These are phyloP conservation scores for Rhinolophus ferrumequinum DNA, from an alignment of 2,113 vertebrate species.

Conservation along the genomic window DNA sequence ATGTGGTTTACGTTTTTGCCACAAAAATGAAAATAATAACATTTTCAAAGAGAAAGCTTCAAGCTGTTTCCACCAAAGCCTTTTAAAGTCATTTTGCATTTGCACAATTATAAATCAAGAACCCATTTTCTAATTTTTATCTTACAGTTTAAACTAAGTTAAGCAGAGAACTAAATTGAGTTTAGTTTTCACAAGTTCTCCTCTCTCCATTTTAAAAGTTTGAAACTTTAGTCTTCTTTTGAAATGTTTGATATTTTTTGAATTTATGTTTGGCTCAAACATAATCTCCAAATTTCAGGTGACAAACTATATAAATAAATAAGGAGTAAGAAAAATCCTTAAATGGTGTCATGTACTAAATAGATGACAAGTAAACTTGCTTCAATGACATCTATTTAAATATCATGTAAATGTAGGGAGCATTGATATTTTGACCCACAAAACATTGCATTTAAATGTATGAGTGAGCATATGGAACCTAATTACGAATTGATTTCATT, in stretches of 20 bases:
- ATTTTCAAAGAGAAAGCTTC: not conserved
- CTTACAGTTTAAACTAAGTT: not conserved
- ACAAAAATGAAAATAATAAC: not conserved
- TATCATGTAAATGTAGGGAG: not conserved
- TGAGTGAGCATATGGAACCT: not conserved
- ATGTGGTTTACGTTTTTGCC: not conserved
- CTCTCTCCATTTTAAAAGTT: not conserved
- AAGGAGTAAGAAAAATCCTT: not conserved
- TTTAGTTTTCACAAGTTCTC: not conserved
- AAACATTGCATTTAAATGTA: not conserved
- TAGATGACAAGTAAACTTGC: not conserved
- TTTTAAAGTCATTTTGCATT: not conserved
- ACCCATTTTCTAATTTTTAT: not conserved
- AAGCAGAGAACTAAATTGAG: not conserved
- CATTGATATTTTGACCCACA: not conserved
- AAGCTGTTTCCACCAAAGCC: not conserved
- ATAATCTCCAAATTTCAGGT: not conserved
- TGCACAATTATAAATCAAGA: not conserved
- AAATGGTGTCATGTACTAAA: not conserved
- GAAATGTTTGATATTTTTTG: not conserved
- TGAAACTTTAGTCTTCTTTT: not conserved
- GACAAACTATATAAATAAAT: not conserved
- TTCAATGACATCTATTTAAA: not conserved
- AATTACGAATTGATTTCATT: not conserved
- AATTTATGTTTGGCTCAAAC: not conserved